These are phyloP conservation scores for Parnassius apollo DNA, from an alignment of 2,888 invertebrate species.

Conservation along the genomic window DNA sequence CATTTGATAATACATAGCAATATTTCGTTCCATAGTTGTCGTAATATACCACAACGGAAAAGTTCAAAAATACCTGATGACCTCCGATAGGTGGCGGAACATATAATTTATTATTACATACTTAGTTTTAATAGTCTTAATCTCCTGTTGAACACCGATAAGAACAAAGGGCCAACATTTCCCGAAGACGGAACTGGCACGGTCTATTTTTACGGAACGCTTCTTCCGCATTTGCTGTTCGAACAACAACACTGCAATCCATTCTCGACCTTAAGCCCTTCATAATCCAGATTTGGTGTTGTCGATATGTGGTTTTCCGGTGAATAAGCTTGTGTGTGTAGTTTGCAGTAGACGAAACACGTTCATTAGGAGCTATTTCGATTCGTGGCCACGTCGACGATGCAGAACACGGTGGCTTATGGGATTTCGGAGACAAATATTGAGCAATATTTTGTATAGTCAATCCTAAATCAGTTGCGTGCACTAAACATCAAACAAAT, in stretches of 20 bases:
- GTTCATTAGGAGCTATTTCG: conserved; percentile 65
- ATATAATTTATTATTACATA: conserved; percentile 28
- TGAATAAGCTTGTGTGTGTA: conserved; percentile 23
- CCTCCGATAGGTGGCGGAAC: no score
- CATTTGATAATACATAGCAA: no score
- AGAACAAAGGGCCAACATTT: conserved; percentile 67
- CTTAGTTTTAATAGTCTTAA: conserved; percentile 33
- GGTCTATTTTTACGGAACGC: conserved; percentile 70
- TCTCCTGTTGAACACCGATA: conserved; percentile 46
- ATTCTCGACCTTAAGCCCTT: conserved; percentile 54
- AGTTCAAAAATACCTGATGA: no score
- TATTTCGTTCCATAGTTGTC: no score
- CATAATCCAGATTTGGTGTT: conserved; percentile 32
- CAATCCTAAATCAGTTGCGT: no score
- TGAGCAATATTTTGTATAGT: no score
- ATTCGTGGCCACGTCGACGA: conserved; percentile 47
- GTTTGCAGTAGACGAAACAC: conserved; percentile 37
- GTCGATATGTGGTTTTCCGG: conserved; percentile 23
- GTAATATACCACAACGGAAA: no score
- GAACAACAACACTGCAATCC: conserved; percentile 38
- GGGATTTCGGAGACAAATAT: conserved; percentile 46
- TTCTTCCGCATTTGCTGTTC: conserved; percentile 51
- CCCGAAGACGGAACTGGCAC: conserved; percentile 70
- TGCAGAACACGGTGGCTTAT: conserved; percentile 46
- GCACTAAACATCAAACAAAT: no score